Conservation (phyloP, 92 coral and sea anemone genomes). For the Galaxea fascicularis region DNA sequence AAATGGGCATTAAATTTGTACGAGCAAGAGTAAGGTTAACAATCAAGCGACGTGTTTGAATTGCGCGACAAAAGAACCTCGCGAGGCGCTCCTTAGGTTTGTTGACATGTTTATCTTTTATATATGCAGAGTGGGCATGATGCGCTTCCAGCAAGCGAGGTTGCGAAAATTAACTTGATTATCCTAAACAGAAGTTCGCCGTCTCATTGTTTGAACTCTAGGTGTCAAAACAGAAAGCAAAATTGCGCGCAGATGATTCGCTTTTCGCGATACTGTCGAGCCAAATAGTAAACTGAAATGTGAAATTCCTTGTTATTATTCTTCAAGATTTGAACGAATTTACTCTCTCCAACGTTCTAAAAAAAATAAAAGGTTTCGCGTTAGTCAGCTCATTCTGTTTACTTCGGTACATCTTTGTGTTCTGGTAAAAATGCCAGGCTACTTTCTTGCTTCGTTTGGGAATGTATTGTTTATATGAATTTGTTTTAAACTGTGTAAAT, state of each 20-base stretch:
- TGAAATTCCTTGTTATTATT: neutral
- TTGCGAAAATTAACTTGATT: conserved; percentile 37
- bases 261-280: neutral
- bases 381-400: conserved; percentile 2
- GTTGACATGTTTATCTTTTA: conserved; percentile 50
- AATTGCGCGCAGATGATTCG: neutral
- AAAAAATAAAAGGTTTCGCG: neutral
- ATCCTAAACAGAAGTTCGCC: conserved; percentile 7
- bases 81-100: conserved; percentile 53
- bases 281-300: neutral
- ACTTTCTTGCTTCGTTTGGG: neutral
- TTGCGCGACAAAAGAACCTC: conserved; percentile 33
- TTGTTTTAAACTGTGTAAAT: conserved; percentile 31
- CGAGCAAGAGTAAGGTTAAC: neutral
- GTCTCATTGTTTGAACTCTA: neutral
- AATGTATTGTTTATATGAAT: conserved; percentile 1
- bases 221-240: too few species aligned
- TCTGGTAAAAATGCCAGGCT: neutral
- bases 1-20: conserved; percentile 6
- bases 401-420: conserved; percentile 16
- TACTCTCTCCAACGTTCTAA: neutral
- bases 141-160: conserved; percentile 6
- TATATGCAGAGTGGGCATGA: conserved; percentile 39
- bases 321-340: conserved; percentile 10
- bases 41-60: neutral